These are phyloP conservation scores for Macrochelys suwanniensis DNA, from an alignment of 2,797 vertebrate species.

Conservation along the genomic window DNA sequence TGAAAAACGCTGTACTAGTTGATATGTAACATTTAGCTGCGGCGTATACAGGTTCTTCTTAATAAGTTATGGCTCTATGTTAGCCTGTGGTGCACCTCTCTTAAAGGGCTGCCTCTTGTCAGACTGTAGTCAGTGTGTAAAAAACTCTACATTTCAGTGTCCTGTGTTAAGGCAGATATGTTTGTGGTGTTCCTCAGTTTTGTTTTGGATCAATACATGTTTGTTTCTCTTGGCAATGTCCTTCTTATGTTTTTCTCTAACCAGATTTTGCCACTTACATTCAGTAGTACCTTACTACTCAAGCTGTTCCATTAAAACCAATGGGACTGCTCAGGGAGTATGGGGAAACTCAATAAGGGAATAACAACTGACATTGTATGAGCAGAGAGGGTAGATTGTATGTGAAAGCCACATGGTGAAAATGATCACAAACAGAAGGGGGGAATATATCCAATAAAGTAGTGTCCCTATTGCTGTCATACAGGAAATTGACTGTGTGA, in stretches of 20 bases:
- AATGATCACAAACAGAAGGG: background rate
- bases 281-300: constrained; percentile 41
- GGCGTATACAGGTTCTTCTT: constrained; percentile 28
- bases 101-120: constrained; percentile 7
- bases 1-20: no score
- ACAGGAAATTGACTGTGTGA: background rate
- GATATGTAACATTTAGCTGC: constrained; percentile 15
- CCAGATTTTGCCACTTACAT: background rate
- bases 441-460: background rate
- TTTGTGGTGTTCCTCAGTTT: background rate
- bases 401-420: background rate
- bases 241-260: background rate
- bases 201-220: background rate
- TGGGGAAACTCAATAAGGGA: background rate
- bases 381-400: background rate
- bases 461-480: background rate
- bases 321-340: background rate
- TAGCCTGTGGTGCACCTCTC: constrained; percentile 29
- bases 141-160: constrained; percentile 2
- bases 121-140: constrained; percentile 9
- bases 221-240: background rate
- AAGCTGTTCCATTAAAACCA: background rate
- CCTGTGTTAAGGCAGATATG: background rate
- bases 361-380: background rate
- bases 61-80: background rate